A percentile compares a stretch with the other conserved stretches of the same genome.
phyloP scores from a whole-genome alignment of 2,113 vertebrate genomes.

The Coturnix japonica region DNA sequence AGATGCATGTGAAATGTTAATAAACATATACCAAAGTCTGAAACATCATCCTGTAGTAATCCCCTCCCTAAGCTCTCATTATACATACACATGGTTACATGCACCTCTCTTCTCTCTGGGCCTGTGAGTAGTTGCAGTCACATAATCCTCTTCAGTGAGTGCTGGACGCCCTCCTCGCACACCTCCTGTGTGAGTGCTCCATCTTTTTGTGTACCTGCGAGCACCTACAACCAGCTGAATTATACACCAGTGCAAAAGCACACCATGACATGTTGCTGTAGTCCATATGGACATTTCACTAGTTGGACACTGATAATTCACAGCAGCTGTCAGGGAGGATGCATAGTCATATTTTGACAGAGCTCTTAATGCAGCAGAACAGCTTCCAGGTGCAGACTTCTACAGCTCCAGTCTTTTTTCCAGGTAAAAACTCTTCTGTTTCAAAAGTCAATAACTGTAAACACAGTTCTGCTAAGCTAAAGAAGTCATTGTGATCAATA shows the following conservation, averaged over 20 bases:
- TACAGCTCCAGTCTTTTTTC: neutral
- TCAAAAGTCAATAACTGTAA: neutral
- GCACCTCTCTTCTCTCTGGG: neutral
- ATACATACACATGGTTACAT: neutral
- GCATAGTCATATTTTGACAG: neutral
- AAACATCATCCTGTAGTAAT: neutral
- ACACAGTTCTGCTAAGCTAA: neutral
- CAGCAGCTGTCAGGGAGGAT: neutral
- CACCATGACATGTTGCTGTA: neutral
- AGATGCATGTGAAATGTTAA: neutral
- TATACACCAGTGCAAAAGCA: neutral
- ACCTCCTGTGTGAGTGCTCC: neutral
- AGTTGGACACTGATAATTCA: neutral
- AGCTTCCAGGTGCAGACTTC: neutral
- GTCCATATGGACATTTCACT: neutral
- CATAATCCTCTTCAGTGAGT: neutral
- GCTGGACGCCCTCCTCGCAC: neutral
- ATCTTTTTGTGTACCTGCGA: neutral
- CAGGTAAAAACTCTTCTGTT: neutral
- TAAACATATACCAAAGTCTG: neutral
- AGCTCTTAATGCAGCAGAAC: neutral
- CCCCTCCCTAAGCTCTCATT: neutral
- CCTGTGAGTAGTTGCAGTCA: neutral
- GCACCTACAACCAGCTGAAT: neutral
- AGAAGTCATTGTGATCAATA: neutral